Conservation (phyloP, 2,888 invertebrate genomes). For the Lordiphosa fenestrarum region DNA sequence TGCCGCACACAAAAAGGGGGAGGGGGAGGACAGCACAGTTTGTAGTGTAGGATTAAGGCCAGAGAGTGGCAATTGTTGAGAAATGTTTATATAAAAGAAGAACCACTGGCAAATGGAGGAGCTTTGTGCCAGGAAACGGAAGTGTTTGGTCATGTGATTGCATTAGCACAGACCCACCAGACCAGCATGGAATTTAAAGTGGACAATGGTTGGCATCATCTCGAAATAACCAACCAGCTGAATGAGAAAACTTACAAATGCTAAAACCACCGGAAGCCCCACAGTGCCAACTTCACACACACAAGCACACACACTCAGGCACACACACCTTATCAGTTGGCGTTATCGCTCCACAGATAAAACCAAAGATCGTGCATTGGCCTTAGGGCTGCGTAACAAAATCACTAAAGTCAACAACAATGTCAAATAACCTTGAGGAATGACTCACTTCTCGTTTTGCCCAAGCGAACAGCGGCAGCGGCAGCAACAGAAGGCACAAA, state of each 20-base stretch:
- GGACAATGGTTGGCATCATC: too few relatives aligned
- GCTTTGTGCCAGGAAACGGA: constrained; percentile 1
- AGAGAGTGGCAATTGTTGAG: neutral
- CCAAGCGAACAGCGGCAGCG: constrained; percentile 15
- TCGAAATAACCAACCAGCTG: constrained; percentile 1
- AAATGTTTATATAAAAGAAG: neutral
- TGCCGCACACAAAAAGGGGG: too few relatives aligned
- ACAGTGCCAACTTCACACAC: constrained; percentile 3
- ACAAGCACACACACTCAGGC: constrained; percentile 2
- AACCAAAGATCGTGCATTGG: constrained; percentile 36
- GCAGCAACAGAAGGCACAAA: constrained; percentile 11
- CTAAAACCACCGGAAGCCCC: constrained; percentile 7
- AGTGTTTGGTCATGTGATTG: constrained; percentile 1
- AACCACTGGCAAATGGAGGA: neutral
- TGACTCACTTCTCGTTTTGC: constrained; percentile 41
- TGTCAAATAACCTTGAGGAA: constrained; percentile 53
- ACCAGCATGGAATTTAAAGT: neutral
- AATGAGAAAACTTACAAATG: constrained; percentile 11
- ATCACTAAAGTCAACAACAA: constrained; percentile 23
- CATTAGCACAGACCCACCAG: neutral
- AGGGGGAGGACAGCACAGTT: too few relatives aligned
- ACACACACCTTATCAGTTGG: constrained; percentile 13
- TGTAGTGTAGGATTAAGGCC: neutral
- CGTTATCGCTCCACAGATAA: constrained; percentile 20
- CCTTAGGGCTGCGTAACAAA: constrained; percentile 23